Evolutionary conservation across 2,797 vertebrate species (phyloP).

Genomic region (Bufotes viridis): DNA sequence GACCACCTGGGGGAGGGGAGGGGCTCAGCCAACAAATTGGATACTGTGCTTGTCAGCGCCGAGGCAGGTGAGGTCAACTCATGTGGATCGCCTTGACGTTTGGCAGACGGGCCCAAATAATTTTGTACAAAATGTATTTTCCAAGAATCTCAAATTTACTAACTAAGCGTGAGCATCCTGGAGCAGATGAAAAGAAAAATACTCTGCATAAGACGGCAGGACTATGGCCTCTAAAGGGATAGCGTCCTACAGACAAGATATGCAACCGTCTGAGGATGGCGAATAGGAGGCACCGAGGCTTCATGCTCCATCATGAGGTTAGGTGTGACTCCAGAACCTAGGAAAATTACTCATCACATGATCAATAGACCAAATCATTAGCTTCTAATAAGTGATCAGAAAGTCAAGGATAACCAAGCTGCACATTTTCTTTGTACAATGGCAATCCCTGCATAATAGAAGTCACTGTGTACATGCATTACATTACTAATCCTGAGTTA

Average conservation of each 20-base stretch:
- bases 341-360: constrained; percentile 87
- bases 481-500: too few relatives aligned
- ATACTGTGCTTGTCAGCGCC: background rate
- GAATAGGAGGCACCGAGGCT: background rate
- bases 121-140: too few relatives aligned
- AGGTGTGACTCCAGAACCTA: constrained; percentile 73
- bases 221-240: background rate
- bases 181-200: background rate
- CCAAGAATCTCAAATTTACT: too few relatives aligned
- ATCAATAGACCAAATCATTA: constrained; percentile 89
- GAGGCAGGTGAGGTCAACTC: background rate
- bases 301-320: background rate
- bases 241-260: background rate
- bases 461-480: constrained; percentile 68
- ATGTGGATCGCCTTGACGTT: too few relatives aligned
- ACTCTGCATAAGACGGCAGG: background rate
- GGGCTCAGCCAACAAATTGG: background rate
- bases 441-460: constrained; percentile 81
- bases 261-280: background rate
- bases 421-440: constrained; percentile 79
- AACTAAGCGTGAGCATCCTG: background rate
- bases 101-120: too few relatives aligned
- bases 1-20: background rate
- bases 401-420: constrained; percentile 79
- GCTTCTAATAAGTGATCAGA: constrained; percentile 83